Percentiles rank a stretch among this genome's conserved stretches.
Evolutionary conservation across 2,113 vertebrate species (phyloP).

Genomic region (Nothocercus nigrocapillus): DNA sequence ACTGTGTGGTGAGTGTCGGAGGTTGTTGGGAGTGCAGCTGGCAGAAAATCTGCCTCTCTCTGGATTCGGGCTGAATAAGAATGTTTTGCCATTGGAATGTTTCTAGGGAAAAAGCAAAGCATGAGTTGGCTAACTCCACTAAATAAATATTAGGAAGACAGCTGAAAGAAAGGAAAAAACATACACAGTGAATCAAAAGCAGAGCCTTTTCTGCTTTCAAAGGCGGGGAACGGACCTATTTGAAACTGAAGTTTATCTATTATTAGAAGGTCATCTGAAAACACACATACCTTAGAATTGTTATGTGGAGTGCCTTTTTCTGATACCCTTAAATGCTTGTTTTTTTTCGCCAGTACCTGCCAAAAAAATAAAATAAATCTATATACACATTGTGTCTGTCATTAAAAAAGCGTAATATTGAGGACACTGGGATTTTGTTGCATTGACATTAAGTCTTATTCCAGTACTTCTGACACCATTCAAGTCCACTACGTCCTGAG

Average conservation of each 20-base stretch:
- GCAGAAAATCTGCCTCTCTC: constrained; percentile 37
- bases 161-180: background rate
- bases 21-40: constrained; percentile 54
- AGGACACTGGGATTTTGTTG: background rate
- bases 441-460: background rate
- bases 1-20: constrained; percentile 30
- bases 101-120: constrained; percentile 66
- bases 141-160: background rate
- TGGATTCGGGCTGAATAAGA: constrained; percentile 81
- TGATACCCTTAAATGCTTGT: background rate
- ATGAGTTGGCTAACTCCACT: background rate
- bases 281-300: constrained; percentile 43
- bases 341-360: constrained; percentile 71
- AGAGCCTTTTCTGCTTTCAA: background rate
- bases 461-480: no score
- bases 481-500: background rate
- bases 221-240: background rate
- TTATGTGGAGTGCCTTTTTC: constrained; percentile 47
- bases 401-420: accelerated
- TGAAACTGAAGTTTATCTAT: background rate
- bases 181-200: background rate
- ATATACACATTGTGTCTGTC: no score
- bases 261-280: background rate
- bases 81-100: background rate
- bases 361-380: background rate